Evolutionary conservation across 2,888 invertebrate genomes (phyloP), one percentile per base, ranked within the genome.

Genomic region (Sminthurides aquaticus): DNA sequence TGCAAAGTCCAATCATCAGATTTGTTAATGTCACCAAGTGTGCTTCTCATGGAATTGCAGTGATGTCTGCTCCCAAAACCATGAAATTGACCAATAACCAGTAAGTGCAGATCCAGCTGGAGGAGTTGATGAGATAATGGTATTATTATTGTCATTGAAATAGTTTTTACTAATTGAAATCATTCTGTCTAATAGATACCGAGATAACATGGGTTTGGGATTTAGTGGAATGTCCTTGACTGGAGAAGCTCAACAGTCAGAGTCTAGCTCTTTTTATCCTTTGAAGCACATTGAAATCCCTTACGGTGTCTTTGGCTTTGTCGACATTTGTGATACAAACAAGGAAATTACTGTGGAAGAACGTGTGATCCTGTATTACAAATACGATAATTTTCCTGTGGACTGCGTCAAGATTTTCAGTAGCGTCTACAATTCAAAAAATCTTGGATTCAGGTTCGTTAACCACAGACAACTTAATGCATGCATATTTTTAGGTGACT

Each of bases 391-490:
- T 74, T 87, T 89, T 78, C 92, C 96, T 0, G 91, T 96, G 0
- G 98, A 97, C 77, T 99, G 98, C 77, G 91, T 98, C 0, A 99
- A 99, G 79, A 93, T 97, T 73, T 95, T 99, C 78, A 88, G 89
- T 64, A 90, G 93, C 68, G 86, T 86, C 67, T 90, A 86, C 76
- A 84, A 88, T 68, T 87, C 90, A 0, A 95, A 95, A 77, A 89
- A 89, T 18, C 85, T 97, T 75, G 95, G 94, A 8, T 89, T 97
- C 76, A 83, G 82, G 82, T 82, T 60, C 11, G 24, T 24, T n/a
- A 26, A 15, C 20, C 22, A 27, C 22, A 11, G 56, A 56, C n/a
- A 43, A 43, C n/a, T 15, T 43, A 43, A 15, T 43, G 11, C n/a
- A 43, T 43, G 48, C 11, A 11, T 15, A 43, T n/a, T 43, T 43